These are phyloP conservation scores for Erebia epiphron DNA, from an alignment of 2,888 invertebrate species.

Conservation along the genomic window DNA sequence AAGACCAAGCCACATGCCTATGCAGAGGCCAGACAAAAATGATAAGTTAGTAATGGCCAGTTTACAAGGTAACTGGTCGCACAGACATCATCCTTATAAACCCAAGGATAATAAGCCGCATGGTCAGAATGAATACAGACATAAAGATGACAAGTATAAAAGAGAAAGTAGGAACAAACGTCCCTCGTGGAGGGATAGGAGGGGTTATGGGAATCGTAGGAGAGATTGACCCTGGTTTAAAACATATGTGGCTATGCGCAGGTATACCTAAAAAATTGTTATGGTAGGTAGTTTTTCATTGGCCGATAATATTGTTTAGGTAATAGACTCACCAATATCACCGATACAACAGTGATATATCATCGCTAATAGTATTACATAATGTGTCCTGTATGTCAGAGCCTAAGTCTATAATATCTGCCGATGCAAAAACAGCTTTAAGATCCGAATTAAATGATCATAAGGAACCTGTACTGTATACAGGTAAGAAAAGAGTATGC, in stretches of 20 bases:
- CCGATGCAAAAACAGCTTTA: too few species aligned
- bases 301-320: too few species aligned
- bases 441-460: too few species aligned
- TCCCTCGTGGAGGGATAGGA: conserved; percentile 48
- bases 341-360: too few species aligned
- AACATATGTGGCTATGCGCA: too few species aligned
- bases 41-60: conserved; percentile 70
- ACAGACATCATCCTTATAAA: conserved; percentile 72
- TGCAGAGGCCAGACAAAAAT: conserved; percentile 51
- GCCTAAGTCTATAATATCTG: too few species aligned
- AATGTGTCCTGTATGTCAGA: too few species aligned
- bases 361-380: too few species aligned
- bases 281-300: too few species aligned
- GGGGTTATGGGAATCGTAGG: conserved; percentile 25
- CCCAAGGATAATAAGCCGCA: conserved; percentile 54
- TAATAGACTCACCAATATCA: too few species aligned
- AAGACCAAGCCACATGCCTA: conserved; percentile 45
- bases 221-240: conserved; percentile 24
- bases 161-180: conserved; percentile 38
- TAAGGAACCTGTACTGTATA: too few species aligned
- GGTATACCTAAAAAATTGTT: too few species aligned
- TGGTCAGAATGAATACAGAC: conserved; percentile 53
- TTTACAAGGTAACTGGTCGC: conserved; percentile 77
- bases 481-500: background rate
- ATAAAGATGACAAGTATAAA: conserved; percentile 56